A percentile compares a stretch with the other conserved stretches of the same genome.
Conservation (phyloP, 2,888 invertebrate genomes). For the Epistrophe eligans region DNA sequence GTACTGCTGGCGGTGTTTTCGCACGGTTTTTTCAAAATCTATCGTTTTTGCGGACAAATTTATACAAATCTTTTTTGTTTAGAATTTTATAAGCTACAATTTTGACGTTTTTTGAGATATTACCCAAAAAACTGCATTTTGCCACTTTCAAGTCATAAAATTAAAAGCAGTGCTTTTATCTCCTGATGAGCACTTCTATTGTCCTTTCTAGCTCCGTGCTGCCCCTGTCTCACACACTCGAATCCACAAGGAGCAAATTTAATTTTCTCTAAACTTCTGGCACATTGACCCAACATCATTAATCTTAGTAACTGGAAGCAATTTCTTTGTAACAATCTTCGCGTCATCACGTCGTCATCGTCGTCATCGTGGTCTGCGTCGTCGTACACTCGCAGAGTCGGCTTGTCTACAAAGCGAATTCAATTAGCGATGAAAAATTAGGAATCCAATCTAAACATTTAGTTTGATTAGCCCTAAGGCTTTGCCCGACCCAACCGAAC, state of each 20-base stretch:
- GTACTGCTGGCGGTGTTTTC: no score
- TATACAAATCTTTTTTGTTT: no score
- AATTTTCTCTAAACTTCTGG: slow-evolving; percentile 7
- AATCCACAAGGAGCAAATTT: not conserved
- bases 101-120: no score
- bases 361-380: not conserved
- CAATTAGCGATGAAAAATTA: slow-evolving; percentile 66
- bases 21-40: no score
- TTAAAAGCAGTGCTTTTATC: no score
- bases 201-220: no score
- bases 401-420: slow-evolving; percentile 43
- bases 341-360: not conserved
- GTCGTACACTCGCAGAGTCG: not conserved
- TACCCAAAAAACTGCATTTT: no score
- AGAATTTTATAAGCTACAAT: no score
- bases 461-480: slow-evolving; percentile 36
- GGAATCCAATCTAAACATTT: slow-evolving; percentile 59
- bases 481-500: not conserved
- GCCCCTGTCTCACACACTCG: no score
- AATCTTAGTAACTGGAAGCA: slow-evolving; percentile 15
- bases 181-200: no score
- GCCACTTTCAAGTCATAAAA: no score
- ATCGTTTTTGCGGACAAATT: no score
- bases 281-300: slow-evolving; percentile 12
- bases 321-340: slow-evolving; percentile 9